These are phyloP conservation scores for Oscheius sp. DNA, from an alignment of 2,888 invertebrate species.

Conservation along the genomic window DNA sequence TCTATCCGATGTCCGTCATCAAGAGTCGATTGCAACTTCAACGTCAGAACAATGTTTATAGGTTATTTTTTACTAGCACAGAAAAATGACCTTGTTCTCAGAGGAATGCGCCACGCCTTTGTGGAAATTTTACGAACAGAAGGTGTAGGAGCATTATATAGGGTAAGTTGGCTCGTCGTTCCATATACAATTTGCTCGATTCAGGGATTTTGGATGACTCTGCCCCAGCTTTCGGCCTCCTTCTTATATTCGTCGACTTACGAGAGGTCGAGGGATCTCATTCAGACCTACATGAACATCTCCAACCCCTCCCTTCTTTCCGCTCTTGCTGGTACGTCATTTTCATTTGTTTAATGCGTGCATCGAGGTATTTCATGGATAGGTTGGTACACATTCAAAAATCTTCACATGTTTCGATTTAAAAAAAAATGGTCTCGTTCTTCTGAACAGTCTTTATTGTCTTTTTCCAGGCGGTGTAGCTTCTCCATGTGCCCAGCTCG, in stretches of 20 bases:
- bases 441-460: neutral
- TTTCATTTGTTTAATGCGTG: neutral
- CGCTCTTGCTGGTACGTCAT: constrained; percentile 51
- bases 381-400: no score
- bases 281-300: constrained; percentile 58
- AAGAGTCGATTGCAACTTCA: constrained; percentile 68
- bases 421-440: neutral
- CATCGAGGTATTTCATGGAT: no score
- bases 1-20: constrained; percentile 69
- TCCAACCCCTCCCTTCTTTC: constrained; percentile 59
- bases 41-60: constrained; percentile 69
- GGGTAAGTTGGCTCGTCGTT: constrained; percentile 48
- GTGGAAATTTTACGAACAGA: constrained; percentile 65
- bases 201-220: constrained; percentile 72
- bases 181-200: constrained; percentile 11
- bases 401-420: no score
- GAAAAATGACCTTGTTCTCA: neutral
- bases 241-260: constrained; percentile 71
- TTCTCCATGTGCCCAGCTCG: constrained; percentile 64
- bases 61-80: constrained; percentile 8
- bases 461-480: constrained; percentile 59
- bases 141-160: constrained; percentile 67
- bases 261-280: constrained; percentile 65
- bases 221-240: constrained; percentile 70
- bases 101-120: constrained; percentile 68